phyloP scores from a whole-genome alignment of 2,113 vertebrate genomes.

The Anthoscopus minutus region DNA sequence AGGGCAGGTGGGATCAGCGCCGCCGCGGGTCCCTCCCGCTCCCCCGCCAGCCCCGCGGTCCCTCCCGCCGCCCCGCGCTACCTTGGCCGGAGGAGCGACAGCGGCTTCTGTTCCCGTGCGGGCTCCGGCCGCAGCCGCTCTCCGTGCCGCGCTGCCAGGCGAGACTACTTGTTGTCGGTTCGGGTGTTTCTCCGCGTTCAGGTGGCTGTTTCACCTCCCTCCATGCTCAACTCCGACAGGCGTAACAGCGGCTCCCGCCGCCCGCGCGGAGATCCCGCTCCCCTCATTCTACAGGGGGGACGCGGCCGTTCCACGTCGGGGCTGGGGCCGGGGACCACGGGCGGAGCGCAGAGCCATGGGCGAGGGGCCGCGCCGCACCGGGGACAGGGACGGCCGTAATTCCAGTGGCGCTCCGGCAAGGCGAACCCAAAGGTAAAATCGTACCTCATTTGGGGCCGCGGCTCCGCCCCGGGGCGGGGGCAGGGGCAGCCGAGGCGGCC shows the following conservation, averaged over 20 bases:
- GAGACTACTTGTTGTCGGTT: constrained; percentile 69
- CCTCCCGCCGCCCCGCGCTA: not conserved
- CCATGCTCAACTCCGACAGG: not conserved
- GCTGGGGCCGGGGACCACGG: not conserved
- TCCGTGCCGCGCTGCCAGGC: not conserved
- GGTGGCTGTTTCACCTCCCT: constrained; percentile 32
- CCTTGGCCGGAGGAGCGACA: constrained; percentile 45
- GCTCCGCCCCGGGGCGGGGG: constrained; percentile 9
- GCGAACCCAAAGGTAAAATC: not conserved
- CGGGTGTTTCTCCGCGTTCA: constrained; percentile 4
- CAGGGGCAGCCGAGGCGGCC: constrained; percentile 11
- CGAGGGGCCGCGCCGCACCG: not conserved
- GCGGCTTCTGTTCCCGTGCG: not conserved
- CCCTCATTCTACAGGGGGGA: not conserved
- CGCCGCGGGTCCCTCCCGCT: not conserved
- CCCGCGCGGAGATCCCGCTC: not conserved
- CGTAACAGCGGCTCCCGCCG: not conserved
- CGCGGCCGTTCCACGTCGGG: not conserved
- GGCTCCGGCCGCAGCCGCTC: not conserved
- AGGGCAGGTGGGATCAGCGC: not conserved
- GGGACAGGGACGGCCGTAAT: not conserved
- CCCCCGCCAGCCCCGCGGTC: not conserved
- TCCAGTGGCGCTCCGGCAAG: not conserved
- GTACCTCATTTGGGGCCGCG: not conserved
- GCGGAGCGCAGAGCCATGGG: constrained; percentile 10